A percentile compares a stretch with the other conserved stretches of the same genome.
phyloP scores from a whole-genome alignment of 2,113 vertebrate species.

The Oncorhynchus mykiss region DNA sequence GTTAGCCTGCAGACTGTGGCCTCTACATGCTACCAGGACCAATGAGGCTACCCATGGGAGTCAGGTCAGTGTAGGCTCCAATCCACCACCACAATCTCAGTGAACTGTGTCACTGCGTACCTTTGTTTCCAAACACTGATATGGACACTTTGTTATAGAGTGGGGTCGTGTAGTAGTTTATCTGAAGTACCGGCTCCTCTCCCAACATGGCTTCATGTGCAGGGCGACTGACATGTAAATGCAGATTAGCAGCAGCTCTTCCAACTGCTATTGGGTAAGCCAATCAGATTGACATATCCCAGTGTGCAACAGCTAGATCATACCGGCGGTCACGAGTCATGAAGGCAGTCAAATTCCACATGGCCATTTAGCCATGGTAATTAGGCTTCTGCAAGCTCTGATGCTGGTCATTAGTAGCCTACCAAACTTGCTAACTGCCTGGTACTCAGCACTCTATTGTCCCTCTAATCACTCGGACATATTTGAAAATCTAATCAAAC shows the following conservation, averaged over 20 bases:
- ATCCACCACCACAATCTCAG: background rate
- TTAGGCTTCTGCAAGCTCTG: no score
- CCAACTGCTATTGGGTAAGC: constrained; percentile 38
- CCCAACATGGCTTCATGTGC: constrained; percentile 29
- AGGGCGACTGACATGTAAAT: constrained; percentile 61
- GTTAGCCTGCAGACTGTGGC: constrained; percentile 37
- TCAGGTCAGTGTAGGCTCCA: background rate
- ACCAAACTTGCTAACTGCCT: no score
- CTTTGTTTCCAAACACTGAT: background rate
- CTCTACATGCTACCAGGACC: background rate
- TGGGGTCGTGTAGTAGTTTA: constrained; percentile 17
- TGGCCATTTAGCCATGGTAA: no score
- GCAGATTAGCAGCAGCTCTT: constrained; percentile 53
- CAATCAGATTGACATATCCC: constrained; percentile 46
- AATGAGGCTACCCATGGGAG: background rate
- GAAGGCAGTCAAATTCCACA: no score
- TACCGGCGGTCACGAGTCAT: no score
- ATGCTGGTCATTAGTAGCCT: no score
- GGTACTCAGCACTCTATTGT: no score
- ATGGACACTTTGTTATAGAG: constrained; percentile 2
- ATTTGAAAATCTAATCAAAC: no score
- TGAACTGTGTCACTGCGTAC: background rate
- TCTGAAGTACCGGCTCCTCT: background rate
- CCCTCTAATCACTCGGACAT: no score
- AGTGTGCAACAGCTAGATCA: constrained; percentile 1